Evolutionary conservation across 2,113 vertebrate species (phyloP).

Genomic region (Odontesthes bonariensis): DNA sequence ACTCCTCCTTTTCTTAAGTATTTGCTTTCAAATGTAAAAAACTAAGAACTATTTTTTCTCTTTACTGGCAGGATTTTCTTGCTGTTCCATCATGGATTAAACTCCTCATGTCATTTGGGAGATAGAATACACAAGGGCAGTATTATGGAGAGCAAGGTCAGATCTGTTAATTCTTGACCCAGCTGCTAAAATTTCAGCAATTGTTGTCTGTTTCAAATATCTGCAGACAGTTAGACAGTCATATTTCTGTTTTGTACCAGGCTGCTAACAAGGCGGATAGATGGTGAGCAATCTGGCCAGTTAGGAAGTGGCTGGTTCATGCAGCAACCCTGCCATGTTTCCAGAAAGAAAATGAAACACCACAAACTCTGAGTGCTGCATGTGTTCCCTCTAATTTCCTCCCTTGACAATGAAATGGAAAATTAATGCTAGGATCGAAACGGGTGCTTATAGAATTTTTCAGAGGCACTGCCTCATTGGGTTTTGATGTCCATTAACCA

Average conservation of each 20-base stretch:
- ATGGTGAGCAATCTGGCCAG: slow-evolving; percentile 18
- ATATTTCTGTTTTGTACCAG: slow-evolving; percentile 50
- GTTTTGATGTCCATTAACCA: slow-evolving; percentile 80
- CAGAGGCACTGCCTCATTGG: slow-evolving; percentile 68
- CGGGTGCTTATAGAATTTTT: slow-evolving; percentile 69
- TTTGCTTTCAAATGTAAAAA: slow-evolving; percentile 50
- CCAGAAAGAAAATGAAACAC: slow-evolving; percentile 46
- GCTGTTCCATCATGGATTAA: slow-evolving; percentile 73
- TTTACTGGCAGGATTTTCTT: slow-evolving; percentile 56
- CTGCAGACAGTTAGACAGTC: slow-evolving; percentile 62
- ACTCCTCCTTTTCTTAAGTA: slow-evolving; percentile 45
- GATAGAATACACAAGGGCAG: slow-evolving; percentile 70
- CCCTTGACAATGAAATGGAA: slow-evolving; percentile 69
- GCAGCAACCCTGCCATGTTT: slow-evolving; percentile 29
- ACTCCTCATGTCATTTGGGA: slow-evolving; percentile 46
- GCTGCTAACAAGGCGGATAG: slow-evolving; percentile 43
- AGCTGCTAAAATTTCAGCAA: slow-evolving; percentile 68
- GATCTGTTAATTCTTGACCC: slow-evolving; percentile 65
- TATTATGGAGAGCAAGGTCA: slow-evolving; percentile 72
- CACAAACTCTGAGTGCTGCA: slow-evolving; percentile 52
- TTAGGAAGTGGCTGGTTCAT: slow-evolving; percentile 17
- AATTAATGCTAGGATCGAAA: slow-evolving; percentile 69
- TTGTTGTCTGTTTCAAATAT: slow-evolving; percentile 50
- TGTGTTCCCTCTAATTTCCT: slow-evolving; percentile 64
- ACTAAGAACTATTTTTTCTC: slow-evolving; percentile 34